Base-by-base conservation (phyloP, 1,140 invertebrate genomes). In the Pseudoatta argentina region DNA sequence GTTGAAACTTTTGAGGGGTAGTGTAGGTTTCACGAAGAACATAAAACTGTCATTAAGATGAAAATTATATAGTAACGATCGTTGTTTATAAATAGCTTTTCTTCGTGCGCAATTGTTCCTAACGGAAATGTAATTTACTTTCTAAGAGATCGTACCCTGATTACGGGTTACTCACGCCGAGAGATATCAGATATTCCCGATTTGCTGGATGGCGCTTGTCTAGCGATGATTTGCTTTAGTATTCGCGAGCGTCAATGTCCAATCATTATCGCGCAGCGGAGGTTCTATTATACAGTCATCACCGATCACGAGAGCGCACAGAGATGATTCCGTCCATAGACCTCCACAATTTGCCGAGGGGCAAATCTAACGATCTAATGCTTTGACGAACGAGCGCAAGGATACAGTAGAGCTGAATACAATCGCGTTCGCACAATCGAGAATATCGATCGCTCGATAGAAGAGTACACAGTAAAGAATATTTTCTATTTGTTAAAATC, bases 371-470 rank as follows among this genome's bases (percentile, higher is more conserved):
- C 67, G 59, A 87, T 89, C 86, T 63, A 44, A 77, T 51, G 27
- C 67, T 12, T 78, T 16, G 51, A 34, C n/a, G 66, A 61, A 63
- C 44, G 55, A 51, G 27, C 57, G 24, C 59, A 30, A 44, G 69
- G 48, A 34, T 39, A 57, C 27, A 34, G 30, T 34, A 34, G 66
- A 64, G 87, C 88, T 85, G 77, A 88, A 88, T 88, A 88, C 72
- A 71, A 89, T 89, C 71, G 30, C 51, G 59, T 66, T 85, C 57
- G n/a, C 57, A 85, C 57, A 34, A 10, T 24, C 34, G 48, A 2
- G 24, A 75, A 73, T 75, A 83, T 83, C 55, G 79, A 75, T 51
- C 69, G 48, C 48, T 14, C 48, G 69, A 39, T 3, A 18, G 18
- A 53, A 69, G 14, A 24, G 10, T 44, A 44, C 8, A 8, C 39